phyloP scores from a whole-genome alignment of 2,797 vertebrate species.

The Takifugu ocellatus region DNA sequence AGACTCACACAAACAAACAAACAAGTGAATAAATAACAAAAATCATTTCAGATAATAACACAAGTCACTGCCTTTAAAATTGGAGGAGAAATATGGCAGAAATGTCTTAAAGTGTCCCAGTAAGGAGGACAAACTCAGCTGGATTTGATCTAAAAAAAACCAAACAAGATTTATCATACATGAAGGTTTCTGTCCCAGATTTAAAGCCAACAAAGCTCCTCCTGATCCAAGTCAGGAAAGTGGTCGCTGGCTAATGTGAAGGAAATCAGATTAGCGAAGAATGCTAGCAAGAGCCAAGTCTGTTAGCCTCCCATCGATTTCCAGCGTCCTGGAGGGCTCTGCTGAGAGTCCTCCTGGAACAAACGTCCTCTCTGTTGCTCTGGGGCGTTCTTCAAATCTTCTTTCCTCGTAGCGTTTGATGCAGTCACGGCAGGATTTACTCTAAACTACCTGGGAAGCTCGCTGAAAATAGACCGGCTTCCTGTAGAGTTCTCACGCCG shows the following conservation, averaged over 20 bases:
- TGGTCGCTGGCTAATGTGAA: neutral
- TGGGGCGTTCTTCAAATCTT: conserved; percentile 4
- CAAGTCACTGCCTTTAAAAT: no score
- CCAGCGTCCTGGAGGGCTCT: neutral
- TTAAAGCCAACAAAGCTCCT: neutral
- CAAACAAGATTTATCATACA: neutral
- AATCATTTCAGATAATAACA: no score
- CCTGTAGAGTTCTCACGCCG: conserved; percentile 41
- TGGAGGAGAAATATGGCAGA: neutral
- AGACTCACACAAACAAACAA: no score
- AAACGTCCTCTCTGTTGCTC: conserved; percentile 1
- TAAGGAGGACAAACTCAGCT: neutral
- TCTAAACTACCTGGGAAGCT: conserved; percentile 20
- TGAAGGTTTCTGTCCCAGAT: neutral
- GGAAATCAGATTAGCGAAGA: conserved; percentile 5
- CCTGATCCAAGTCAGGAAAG: conserved; percentile 7
- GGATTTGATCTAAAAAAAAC: neutral
- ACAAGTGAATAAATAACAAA: no score
- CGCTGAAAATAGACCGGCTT: conserved; percentile 27
- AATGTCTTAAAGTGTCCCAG: neutral
- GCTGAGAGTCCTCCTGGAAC: neutral
- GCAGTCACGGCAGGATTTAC: conserved; percentile 19
- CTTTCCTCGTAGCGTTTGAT: conserved; percentile 30
- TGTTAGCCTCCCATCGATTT: neutral
- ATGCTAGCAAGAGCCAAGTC: conserved; percentile 11